Base-by-base conservation (phyloP, 2,888 invertebrate species). In the Sarcophaga carnaria region DNA sequence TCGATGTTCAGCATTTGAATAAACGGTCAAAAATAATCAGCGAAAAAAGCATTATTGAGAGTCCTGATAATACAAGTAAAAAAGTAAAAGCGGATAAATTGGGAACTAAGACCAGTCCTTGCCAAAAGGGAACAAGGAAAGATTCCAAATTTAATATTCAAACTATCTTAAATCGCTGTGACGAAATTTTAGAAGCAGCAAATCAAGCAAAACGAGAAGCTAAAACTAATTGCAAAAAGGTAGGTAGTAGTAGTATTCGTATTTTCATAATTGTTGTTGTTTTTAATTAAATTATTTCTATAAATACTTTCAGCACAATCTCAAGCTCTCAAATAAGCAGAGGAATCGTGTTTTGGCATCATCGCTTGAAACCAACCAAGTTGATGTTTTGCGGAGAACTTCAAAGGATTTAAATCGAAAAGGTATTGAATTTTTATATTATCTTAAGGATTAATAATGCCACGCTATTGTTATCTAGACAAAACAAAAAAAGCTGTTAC, bases 161-260 rank as follows among this genome's bases (percentile, higher is more conserved):
- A 47, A 85, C 85, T 60, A 90, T 91, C 47, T 37, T 92, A 0
- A 87, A 88, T 3, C 90, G 90, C 20, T 92, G 92, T 82, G 91
- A 92, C 47, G 88, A 86, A 22, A 90, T 92, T 5, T 82, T 93
- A 4, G 89, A 91, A 63, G 91, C 90, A 2, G 92, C 91, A 8
- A 92, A 92, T 83, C 88, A 87, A 14, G 92, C 92, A 3, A 91
- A 90, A 54, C 85, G 90, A 4, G 86, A 89, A 79, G 87, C 89
- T 11, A 93, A 92, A 82, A 27, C 85, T 12, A 88, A 88, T 37
- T 87, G 81, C 11, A 90, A 89, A 74, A 90, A 90, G 89, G 93
- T 93, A 22, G 22, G 22, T 22, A 22, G 22, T 22, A 22, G 22
- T 22, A 80, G 81, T 37, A 37, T 10, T 37, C 8, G 10, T 54